Percentiles rank a stretch among this genome's conserved stretches.
Conservation (phyloP, 2,113 vertebrate genomes). For the Narcine bancroftii region DNA sequence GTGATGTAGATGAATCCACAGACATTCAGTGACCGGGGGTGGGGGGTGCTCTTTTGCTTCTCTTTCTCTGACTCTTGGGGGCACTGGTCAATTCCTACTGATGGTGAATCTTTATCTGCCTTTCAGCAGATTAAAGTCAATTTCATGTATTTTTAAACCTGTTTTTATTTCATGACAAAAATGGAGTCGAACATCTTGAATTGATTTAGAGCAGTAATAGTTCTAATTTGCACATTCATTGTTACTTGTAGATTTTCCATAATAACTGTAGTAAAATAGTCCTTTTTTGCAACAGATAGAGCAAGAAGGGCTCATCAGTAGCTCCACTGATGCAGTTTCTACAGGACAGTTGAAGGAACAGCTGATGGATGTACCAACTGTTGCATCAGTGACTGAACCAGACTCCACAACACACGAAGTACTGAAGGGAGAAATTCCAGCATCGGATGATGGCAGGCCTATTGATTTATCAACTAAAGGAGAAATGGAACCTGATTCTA, state of each 20-base stretch:
- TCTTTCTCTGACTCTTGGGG: too few species aligned
- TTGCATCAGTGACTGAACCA: conserved; percentile 43
- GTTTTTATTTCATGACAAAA: too few species aligned
- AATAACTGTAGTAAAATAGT: not conserved
- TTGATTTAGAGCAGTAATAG: not conserved
- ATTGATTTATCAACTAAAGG: conserved; percentile 82
- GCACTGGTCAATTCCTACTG: too few species aligned
- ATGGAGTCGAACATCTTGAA: too few species aligned
- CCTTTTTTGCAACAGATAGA: not conserved
- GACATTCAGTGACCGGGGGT: too few species aligned
- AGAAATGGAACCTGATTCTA: conserved; percentile 50
- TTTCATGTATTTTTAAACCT: too few species aligned
- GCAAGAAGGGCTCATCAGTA: conserved; percentile 34
- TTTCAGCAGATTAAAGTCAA: too few species aligned
- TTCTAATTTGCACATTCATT: not conserved
- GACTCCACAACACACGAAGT: conserved; percentile 42
- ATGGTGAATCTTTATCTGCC: too few species aligned
- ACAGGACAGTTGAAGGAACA: conserved; percentile 38
- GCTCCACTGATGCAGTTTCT: conserved; percentile 41
- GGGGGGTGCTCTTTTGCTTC: too few species aligned
- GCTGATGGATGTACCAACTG: not conserved
- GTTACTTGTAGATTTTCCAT: not conserved
- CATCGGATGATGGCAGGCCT: conserved; percentile 54
- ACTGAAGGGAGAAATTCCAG: conserved; percentile 39
- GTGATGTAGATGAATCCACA: too few species aligned